Evolutionary conservation across 2,888 invertebrate species (phyloP), one percentile per base, ranked within the genome.

Genomic region (Galerucella pusilla): DNA sequence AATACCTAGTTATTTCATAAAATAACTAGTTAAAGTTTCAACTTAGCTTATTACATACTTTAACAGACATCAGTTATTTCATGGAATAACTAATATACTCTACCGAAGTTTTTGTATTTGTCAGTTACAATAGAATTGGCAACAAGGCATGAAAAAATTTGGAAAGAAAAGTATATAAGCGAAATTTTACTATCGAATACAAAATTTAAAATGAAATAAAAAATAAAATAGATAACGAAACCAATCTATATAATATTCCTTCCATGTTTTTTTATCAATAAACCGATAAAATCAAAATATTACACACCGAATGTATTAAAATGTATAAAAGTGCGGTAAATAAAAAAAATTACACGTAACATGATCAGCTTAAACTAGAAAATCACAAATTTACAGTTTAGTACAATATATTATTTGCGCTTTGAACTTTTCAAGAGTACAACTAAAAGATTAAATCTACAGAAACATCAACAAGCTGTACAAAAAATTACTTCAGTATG

Each of bases 381-480:
- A 42, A 63, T 63, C 63, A 63, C 63, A 61, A 61, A 28, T 61
- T 61, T 61, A 63, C 63, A 63, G 63, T 63, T 42, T 60, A 60
- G 20, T 60, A 60, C 60, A 60, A 14, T 25, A 20, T 20, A 42
- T 63, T 42, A 63, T 63, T 63, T 63, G 63, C 7, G 63, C 63
- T 63, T 63, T 63, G 16, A 63, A 63, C 57, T 57, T 20, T 20
- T 6, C 6, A 20, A 57, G 20, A 57, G 57, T 52, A 52, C n/a
- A 52, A 52, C 16, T 57, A 7, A 20, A 57, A 20, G 0, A 9
- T 57, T 57, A 10, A 20, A 57, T 7, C n/a, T 57, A 57, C 6
- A 14, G 52, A 52, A 7, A 49, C 49, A 52, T 35, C 35, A 49
- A 49, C 49, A 49, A 57, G 10, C 16, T 20, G n/a, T 57, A 57